Percentiles rank a stretch among this genome's conserved stretches.
phyloP scores from a whole-genome alignment of 1,140 invertebrate genomes.

The Chymomyza costata region DNA sequence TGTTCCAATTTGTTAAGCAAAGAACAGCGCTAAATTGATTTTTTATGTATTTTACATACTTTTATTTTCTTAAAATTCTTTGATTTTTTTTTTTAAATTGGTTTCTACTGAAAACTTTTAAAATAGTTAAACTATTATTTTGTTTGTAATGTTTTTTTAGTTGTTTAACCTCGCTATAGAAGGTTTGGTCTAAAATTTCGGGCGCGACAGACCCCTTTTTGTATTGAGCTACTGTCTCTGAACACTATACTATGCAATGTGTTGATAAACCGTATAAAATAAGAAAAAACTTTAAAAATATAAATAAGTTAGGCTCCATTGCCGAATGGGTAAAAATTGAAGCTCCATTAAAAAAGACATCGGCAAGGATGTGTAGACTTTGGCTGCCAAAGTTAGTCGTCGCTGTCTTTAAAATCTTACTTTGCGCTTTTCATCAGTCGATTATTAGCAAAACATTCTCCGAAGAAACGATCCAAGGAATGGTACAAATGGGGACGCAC shows the following conservation, averaged over 20 bases:
- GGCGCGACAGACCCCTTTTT: no score
- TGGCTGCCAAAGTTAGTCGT: no score
- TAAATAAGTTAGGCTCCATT: no score
- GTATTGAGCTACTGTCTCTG: no score
- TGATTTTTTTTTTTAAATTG: conserved; percentile 19
- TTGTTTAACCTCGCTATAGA: conserved; percentile 9
- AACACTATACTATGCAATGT: no score
- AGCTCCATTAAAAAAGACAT: no score
- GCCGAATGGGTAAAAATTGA: no score
- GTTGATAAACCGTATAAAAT: no score
- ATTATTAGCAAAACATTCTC: conserved; percentile 80
- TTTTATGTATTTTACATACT: conserved; percentile 23
- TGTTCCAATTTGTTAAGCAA: no score
- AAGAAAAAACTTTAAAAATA: no score
- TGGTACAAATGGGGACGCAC: conserved; percentile 92
- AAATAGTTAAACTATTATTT: background rate
- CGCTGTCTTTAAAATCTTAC: conserved; percentile 9
- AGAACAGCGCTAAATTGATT: no score
- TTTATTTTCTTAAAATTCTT: conserved; percentile 25
- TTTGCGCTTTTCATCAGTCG: conserved; percentile 64
- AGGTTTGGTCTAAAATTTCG: background rate
- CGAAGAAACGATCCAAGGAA: conserved; percentile 90
- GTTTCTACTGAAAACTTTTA: conserved; percentile 24
- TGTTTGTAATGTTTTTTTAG: conserved; percentile 12
- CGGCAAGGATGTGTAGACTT: no score